A percentile compares a stretch with the other conserved stretches of the same genome.
Conservation (phyloP, 2,888 invertebrate genomes). For the Polydesmus complanatus region DNA sequence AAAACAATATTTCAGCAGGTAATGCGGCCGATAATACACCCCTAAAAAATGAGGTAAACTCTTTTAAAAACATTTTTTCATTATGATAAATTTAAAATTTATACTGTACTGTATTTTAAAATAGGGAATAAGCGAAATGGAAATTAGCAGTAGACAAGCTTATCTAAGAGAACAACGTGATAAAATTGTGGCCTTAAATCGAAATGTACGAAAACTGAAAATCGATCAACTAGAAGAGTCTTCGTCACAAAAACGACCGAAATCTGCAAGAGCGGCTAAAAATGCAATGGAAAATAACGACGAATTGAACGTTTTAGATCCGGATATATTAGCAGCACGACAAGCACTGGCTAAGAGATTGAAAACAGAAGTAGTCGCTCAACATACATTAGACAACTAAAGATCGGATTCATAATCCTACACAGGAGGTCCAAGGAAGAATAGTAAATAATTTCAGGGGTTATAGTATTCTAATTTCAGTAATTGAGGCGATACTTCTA, state of each 20-base stretch:
- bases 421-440: no score
- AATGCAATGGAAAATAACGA: conserved; percentile 5
- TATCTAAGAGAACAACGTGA: conserved; percentile 81
- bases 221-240: conserved; percentile 1
- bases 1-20: no score
- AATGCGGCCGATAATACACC: not conserved
- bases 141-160: conserved; percentile 62
- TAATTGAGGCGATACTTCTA: no score
- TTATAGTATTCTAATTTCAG: no score
- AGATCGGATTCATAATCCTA: no score
- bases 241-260: not conserved
- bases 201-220: conserved; percentile 67
- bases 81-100: no score
- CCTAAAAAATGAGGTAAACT: no score
- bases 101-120: conserved; percentile 13
- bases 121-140: conserved; percentile 30
- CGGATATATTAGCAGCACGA: conserved; percentile 4
- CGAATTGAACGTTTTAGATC: not conserved
- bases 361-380: conserved; percentile 5
- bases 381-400: not conserved
- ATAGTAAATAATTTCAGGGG: no score
- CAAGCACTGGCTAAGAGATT: conserved; percentile 2
- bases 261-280: conserved; percentile 4
- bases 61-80: no score
- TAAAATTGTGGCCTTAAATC: conserved; percentile 76